Base-by-base conservation (phyloP, 1,140 invertebrate species). In the Calephelis nemesis region DNA sequence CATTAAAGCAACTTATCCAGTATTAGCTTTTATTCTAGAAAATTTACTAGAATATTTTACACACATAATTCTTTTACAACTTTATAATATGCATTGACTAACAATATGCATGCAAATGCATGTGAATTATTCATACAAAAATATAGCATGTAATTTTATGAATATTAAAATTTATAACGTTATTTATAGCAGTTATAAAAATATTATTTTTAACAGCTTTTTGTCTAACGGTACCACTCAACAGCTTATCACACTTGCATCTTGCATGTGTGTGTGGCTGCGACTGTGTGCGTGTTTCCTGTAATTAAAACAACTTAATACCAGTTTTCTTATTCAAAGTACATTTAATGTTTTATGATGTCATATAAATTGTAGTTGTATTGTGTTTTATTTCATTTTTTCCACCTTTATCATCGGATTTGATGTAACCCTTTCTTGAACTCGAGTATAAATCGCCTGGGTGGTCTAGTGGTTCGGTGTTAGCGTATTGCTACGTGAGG, bases 241-340 rank as follows among this genome's bases (percentile, higher is more conserved):
- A 68, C 62, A 68, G 69, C 69, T 76, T 78, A 75, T 75, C 72
- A 73, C 58, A 54, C 49, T 50, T 13, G 62, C 58, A 68, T 72
- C 62, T 70, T 63, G 64, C 71, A 64, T 67, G 54, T 81, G 68
- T 77, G 72, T 79, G 73, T 70, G 69, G 74, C 67, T 79, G 69
- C 71, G 65, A 72, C 63, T 77, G 80, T 85, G 75, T 76, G 72
- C 60, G n/a, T 52, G 76, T 81, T 86, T 86, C 85, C 85, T 88
- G 84, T 68, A 83, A 86, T 88, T 86, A 87, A 82, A 77, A 74
- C 73, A 71, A 67, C 74, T 71, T 72, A 50, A 52, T 65, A 54
- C 65, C 63, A 75, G 74, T 80, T 83, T 82, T 78, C 76, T 78
- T 74, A 76, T 72, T 72, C 73, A 67, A 69, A 60, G 19, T 69